phyloP scores from a whole-genome alignment of 2,888 invertebrate species.

The Chalcosyrphus nemorum region DNA sequence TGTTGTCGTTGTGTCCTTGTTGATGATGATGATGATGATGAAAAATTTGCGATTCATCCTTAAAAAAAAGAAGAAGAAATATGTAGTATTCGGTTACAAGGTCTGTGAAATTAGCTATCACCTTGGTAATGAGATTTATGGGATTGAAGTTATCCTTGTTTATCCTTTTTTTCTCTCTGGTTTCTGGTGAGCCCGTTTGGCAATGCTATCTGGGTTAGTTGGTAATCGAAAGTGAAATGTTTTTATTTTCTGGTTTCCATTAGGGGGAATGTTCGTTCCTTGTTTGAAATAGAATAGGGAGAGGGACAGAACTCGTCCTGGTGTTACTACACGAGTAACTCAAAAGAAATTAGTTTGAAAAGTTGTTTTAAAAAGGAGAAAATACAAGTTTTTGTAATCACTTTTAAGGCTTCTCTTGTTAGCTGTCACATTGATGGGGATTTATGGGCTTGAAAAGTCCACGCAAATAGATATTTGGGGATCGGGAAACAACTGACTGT shows the following conservation, averaged over 20 bases:
- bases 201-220: conserved; percentile 28
- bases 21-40: conserved; percentile 55
- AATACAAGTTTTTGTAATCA: not conserved
- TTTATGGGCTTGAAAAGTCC: not conserved
- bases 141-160: conserved; percentile 57
- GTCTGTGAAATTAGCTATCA: conserved; percentile 67
- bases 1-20: conserved; percentile 35
- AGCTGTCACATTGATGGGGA: not conserved
- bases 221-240: conserved; percentile 67
- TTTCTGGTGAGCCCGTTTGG: not conserved
- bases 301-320: not conserved
- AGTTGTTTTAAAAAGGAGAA: conserved; percentile 7
- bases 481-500: no score
- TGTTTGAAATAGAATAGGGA: not conserved
- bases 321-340: not conserved
- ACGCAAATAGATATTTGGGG: no score
- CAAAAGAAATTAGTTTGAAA: not conserved
- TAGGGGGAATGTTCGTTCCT: not conserved
- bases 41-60: conserved; percentile 41
- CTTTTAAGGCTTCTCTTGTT: not conserved
- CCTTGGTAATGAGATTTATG: conserved; percentile 71
- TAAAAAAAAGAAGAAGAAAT: conserved; percentile 17
- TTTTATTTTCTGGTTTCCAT: conserved; percentile 33
- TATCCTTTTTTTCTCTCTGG: conserved; percentile 31
- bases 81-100: conserved; percentile 59